phyloP scores from a whole-genome alignment of 2,113 vertebrate species.

The Lepus americanus region DNA sequence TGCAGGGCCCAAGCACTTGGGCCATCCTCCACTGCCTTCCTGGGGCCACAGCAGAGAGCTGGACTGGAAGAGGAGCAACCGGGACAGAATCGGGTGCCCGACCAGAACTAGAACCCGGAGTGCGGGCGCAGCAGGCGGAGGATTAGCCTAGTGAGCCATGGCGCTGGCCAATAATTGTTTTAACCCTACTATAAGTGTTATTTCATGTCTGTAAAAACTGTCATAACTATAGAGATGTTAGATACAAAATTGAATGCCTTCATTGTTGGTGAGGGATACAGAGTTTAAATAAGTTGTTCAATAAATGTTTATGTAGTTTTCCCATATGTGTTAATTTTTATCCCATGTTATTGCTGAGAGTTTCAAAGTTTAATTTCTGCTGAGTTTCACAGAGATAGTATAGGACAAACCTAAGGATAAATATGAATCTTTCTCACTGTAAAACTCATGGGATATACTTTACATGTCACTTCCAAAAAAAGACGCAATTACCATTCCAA shows the following conservation, averaged over 20 bases:
- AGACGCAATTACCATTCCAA: neutral
- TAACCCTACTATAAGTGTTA: neutral
- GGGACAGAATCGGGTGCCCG: too few species aligned
- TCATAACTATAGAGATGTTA: neutral
- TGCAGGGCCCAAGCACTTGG: too few species aligned
- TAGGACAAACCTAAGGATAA: neutral
- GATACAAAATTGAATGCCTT: neutral
- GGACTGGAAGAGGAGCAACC: too few species aligned
- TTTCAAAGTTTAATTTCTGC: constrained; percentile 21
- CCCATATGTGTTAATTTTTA: neutral
- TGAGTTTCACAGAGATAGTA: neutral
- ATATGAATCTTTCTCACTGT: neutral
- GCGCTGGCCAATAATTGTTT: neutral
- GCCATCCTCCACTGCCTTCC: too few species aligned
- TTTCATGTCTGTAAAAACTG: neutral
- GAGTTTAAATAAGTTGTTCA: neutral
- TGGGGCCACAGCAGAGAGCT: too few species aligned
- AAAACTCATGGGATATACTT: neutral
- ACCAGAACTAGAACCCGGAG: too few species aligned
- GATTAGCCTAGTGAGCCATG: too few species aligned
- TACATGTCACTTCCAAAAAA: neutral
- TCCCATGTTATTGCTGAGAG: neutral
- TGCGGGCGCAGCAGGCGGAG: too few species aligned
- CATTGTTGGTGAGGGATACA: neutral
- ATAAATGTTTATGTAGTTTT: neutral